These are phyloP conservation scores for Trissoscelio sp. DNA, from an alignment of 2,888 invertebrate species.

Conservation along the genomic window DNA sequence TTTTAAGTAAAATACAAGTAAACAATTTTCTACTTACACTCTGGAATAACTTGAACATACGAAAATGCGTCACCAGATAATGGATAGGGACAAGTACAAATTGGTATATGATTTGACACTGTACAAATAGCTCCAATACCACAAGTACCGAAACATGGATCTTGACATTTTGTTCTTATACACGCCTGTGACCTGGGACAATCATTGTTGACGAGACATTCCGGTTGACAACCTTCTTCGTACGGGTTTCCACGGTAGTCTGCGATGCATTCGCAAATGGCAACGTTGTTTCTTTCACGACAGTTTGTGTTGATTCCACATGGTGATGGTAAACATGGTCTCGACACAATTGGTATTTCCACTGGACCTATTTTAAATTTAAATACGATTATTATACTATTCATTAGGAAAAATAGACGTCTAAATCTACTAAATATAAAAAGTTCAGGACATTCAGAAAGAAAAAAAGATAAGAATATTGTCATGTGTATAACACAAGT, in stretches of 20 bases:
- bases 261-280: slow-evolving; percentile 88
- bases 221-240: slow-evolving; percentile 86
- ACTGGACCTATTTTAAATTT: slow-evolving; percentile 44
- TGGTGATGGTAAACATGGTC: slow-evolving; percentile 83
- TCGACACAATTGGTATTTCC: slow-evolving; percentile 33
- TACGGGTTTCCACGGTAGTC: slow-evolving; percentile 88
- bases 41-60: slow-evolving; percentile 84
- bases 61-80: slow-evolving; percentile 91
- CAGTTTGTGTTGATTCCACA: slow-evolving; percentile 89
- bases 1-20: too few relatives aligned
- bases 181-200: slow-evolving; percentile 88
- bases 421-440: neutral
- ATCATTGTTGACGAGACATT: slow-evolving; percentile 90
- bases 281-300: slow-evolving; percentile 87
- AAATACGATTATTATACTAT: neutral
- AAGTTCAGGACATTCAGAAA: slow-evolving; percentile 11
- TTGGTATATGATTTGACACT: slow-evolving; percentile 88
- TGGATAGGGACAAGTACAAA: slow-evolving; percentile 88
- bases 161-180: slow-evolving; percentile 87
- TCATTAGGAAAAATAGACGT: neutral
- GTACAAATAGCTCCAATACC: slow-evolving; percentile 88
- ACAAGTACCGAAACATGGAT: slow-evolving; percentile 91
- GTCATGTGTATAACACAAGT: slow-evolving; percentile 58
- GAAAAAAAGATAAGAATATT: slow-evolving; percentile 31
- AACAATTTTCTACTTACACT: slow-evolving; percentile 60